Conservation (phyloP, 2,113 vertebrate species). For the Formicarius rufipectus region DNA sequence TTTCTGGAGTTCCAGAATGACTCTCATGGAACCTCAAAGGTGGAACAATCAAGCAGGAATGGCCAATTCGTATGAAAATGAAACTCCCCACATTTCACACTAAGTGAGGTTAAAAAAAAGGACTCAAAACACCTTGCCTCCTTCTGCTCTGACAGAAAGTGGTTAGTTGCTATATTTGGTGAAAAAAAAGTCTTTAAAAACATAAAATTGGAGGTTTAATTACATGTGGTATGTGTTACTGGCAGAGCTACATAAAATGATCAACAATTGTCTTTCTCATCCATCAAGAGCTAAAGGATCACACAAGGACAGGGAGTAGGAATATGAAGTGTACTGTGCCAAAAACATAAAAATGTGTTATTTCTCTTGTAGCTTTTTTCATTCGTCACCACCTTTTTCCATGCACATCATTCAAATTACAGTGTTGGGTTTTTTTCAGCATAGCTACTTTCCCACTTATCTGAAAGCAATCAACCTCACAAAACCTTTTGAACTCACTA, state of each 20-base stretch:
- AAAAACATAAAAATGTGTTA: conserved; percentile 13
- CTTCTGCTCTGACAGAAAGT: not conserved
- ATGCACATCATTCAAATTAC: conserved; percentile 4
- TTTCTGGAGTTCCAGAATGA: not conserved
- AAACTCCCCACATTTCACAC: not conserved
- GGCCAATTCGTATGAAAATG: not conserved
- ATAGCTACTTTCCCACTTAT: conserved; percentile 16
- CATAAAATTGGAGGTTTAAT: conserved; percentile 47
- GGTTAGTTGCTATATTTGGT: conserved; percentile 30
- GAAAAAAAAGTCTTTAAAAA: conserved; percentile 16
- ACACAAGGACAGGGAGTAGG: conserved; percentile 39
- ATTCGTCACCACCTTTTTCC: not conserved
- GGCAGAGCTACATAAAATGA: conserved; percentile 57
- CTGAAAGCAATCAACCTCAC: conserved; percentile 32
- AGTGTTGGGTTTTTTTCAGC: not conserved
- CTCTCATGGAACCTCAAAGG: not conserved
- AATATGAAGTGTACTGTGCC: conserved; percentile 13
- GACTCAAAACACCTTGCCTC: not conserved
- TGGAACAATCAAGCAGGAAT: not conserved
- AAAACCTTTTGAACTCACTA: not conserved
- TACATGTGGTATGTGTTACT: conserved; percentile 47
- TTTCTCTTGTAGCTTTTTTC: not conserved
- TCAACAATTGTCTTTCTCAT: conserved; percentile 66
- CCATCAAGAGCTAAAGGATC: conserved; percentile 51
- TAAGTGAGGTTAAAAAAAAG: not conserved